phyloP scores from a whole-genome alignment of 2,113 vertebrate species.

The Paradisaea rubra region DNA sequence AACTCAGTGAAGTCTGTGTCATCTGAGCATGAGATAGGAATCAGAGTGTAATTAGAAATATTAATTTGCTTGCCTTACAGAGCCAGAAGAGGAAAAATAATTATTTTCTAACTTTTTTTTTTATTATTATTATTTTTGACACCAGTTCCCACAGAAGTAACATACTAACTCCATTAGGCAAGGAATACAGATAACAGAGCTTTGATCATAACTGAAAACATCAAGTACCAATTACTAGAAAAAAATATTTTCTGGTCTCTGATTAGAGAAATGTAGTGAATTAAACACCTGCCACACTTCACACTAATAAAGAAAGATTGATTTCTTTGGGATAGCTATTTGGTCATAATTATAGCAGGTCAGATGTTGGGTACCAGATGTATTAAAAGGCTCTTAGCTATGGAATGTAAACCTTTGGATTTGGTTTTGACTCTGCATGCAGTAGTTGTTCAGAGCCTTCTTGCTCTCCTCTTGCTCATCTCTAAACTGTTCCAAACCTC shows the following conservation, averaged over 20 bases:
- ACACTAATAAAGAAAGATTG: conserved; percentile 15
- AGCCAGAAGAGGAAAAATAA: not conserved
- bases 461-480: not conserved
- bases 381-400: not conserved
- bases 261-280: not conserved
- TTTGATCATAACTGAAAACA: not conserved
- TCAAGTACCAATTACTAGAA: not conserved
- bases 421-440: not conserved
- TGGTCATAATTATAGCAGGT: not conserved
- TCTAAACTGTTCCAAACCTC: not conserved
- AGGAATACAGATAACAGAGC: not conserved
- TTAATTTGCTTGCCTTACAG: not conserved
- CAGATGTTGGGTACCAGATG: not conserved
- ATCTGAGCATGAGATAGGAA: not conserved
- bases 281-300: conserved; percentile 7
- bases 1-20: not conserved
- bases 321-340: not conserved
- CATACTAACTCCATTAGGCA: not conserved
- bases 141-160: not conserved
- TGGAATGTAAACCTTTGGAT: not conserved
- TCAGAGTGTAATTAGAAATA: not conserved
- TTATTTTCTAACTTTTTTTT: accelerated
- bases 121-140: not conserved
- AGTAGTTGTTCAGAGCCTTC: not conserved
- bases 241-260: not conserved